Percentiles rank a stretch among this genome's conserved stretches.
Conservation (phyloP, 2,113 vertebrate genomes). For the Dromas ardeola region DNA sequence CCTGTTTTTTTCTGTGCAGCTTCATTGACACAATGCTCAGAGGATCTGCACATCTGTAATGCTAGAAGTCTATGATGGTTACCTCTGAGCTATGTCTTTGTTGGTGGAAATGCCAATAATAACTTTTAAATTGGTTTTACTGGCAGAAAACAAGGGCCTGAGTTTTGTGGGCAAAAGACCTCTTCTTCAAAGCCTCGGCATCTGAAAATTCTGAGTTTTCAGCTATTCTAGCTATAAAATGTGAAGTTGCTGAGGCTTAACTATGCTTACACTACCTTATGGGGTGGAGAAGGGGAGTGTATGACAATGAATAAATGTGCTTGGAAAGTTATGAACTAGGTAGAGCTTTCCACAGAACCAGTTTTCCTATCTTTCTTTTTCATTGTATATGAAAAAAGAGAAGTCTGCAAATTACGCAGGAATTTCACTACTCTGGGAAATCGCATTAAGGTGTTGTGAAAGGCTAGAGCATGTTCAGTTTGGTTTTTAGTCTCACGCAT, state of each 20-base stretch:
- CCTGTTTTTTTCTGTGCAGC: neutral
- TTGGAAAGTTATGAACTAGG: neutral
- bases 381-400: neutral
- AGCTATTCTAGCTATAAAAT: neutral
- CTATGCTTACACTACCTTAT: neutral
- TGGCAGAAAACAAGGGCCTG: neutral
- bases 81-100: neutral
- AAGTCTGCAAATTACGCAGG: neutral
- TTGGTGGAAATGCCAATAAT: neutral
- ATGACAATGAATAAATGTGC: neutral
- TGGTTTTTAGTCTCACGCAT: neutral
- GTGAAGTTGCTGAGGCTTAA: neutral
- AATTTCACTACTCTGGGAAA: neutral
- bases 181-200: neutral
- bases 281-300: neutral
- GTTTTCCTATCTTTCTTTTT: neutral
- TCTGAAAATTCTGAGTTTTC: neutral
- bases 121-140: neutral
- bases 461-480: neutral
- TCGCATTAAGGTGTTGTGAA: neutral
- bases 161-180: neutral
- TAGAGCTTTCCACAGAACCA: neutral
- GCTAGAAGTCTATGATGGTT: neutral
- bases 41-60: neutral
- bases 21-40: neutral